These are phyloP conservation scores for Porites australiensis DNA, from an alignment of 64 coral and sea anemone genomes.

Conservation along the genomic window DNA sequence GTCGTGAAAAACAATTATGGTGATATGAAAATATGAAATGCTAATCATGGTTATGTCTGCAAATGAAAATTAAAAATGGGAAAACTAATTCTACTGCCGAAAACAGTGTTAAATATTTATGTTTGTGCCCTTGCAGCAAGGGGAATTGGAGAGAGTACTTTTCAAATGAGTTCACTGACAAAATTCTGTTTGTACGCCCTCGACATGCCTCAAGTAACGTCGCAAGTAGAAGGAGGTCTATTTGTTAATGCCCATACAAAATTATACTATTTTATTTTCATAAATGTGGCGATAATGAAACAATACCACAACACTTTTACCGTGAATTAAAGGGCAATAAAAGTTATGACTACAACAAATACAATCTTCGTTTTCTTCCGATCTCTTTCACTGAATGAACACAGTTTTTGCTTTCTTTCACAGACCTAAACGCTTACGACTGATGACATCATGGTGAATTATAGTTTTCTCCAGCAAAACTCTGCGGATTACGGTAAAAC, in stretches of 20 bases:
- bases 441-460: no score
- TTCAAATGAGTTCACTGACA: background rate
- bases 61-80: background rate
- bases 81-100: background rate
- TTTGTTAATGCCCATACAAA: background rate
- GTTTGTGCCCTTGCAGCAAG: background rate
- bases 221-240: background rate
- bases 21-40: conserved; percentile 3
- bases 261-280: no score
- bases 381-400: no score
- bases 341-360: no score
- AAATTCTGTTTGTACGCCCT: background rate
- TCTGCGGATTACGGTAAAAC: no score
- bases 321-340: no score
- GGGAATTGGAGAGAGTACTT: background rate
- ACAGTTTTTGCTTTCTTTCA: no score
- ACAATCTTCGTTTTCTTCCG: no score
- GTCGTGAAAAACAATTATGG: conserved; percentile 1
- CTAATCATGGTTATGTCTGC: background rate
- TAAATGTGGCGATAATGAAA: no score
- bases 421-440: no score
- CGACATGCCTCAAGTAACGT: background rate
- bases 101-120: background rate
- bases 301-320: no score
- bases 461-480: no score